Evolutionary conservation across 2,113 vertebrate genomes (phyloP), one percentile per base, ranked within the genome.

Genomic region (Anarhynchus alexandrinus): DNA sequence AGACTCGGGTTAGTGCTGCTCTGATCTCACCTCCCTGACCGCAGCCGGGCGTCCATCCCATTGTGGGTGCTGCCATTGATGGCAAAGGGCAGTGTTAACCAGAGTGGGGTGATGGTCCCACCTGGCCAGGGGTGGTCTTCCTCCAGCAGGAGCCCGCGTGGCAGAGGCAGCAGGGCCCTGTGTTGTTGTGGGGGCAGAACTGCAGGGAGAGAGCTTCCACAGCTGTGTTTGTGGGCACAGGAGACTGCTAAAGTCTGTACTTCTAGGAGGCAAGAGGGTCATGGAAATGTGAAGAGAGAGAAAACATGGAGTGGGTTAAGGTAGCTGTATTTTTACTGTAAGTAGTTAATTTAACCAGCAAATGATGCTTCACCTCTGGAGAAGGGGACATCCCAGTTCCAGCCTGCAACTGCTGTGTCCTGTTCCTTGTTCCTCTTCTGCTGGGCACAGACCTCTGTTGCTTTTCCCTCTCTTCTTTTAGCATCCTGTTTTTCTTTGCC

Each of bases 41-140:
- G 0, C 70, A 71, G 62, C 43, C 1, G 3, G 47, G 29, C 0
- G 0, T 55, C 42, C 82, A 64, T 67, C 11, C 49, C 0, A 0
- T 34, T 32, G 5, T 16, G n/a, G 36, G n/a, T 73, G 42, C 65
- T 73, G 78, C 66, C 8, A 0, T 13, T 4, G 2, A 4, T n/a
- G n/a, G 66, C 12, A 49, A 82, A 80, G 45, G 59, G 76, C 70
- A 45, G 42, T 0, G 0, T 70, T 78, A 32, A 25, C 30, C 8
- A 22, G 42, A 34, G 30, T 2, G 23, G 26, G 27, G 27, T 45
- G 57, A 13, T 27, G 42, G 74, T 76, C 29, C 29, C 15, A 38
- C 19, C n/a, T 64, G 61, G 38, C 11, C 9, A 58, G 14, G 45
- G 21, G 25, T 64, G 61, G 6, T 38, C 27, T 57, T 58, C 27